These are phyloP conservation scores for Neodiprion virginianus DNA, from an alignment of 1,140 invertebrate species.

Conservation along the genomic window DNA sequence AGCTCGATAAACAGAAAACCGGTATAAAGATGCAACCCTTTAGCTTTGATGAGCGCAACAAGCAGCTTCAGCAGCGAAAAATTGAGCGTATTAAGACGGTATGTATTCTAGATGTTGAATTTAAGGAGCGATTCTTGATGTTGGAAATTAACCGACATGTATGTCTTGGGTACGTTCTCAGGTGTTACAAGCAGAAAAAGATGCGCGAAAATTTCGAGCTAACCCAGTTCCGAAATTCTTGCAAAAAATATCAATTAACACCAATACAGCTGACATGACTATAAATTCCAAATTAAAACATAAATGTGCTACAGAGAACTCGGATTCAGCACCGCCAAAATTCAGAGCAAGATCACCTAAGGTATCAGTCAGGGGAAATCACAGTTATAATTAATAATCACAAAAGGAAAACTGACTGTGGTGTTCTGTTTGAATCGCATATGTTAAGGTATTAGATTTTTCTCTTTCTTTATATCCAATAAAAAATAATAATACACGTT, in stretches of 20 bases:
- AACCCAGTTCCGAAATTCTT: constrained; percentile 27
- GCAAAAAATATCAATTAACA: not conserved
- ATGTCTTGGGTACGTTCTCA: not conserved
- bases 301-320: too few relatives aligned
- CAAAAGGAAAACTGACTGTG: too few relatives aligned
- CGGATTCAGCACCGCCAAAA: not conserved
- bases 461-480: too few relatives aligned
- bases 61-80: constrained; percentile 15
- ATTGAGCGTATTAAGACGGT: constrained; percentile 18
- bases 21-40: constrained; percentile 19
- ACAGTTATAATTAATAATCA: not conserved
- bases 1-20: too few relatives aligned
- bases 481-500: too few relatives aligned
- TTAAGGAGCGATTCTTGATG: not conserved
- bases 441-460: not conserved
- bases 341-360: constrained; percentile 1
- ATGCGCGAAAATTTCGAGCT: constrained; percentile 24
- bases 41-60: constrained; percentile 26
- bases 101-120: not conserved
- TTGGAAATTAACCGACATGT: not conserved
- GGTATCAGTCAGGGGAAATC: not conserved
- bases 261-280: not conserved
- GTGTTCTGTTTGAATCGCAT: too few relatives aligned
- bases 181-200: constrained; percentile 18
- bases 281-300: not conserved